phyloP scores from a whole-genome alignment of 2,113 vertebrate species.

The Taxidea taxus region DNA sequence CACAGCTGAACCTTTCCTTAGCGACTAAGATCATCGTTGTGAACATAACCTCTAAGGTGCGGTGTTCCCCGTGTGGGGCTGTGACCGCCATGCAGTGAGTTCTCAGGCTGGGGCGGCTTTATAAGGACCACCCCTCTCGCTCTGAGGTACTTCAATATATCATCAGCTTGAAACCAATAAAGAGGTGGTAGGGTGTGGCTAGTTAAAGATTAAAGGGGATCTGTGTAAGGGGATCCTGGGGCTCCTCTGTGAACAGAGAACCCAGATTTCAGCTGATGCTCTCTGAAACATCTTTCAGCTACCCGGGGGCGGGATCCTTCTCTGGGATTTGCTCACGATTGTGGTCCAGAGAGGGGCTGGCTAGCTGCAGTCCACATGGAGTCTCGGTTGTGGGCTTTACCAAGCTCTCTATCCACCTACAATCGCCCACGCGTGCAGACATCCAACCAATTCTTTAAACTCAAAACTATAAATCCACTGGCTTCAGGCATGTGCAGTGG shows the following conservation, averaged over 20 bases:
- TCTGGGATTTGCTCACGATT: background rate
- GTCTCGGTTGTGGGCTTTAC: background rate
- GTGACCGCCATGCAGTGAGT: rapidly evolving
- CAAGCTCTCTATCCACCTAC: background rate
- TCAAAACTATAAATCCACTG: background rate
- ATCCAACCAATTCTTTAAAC: background rate
- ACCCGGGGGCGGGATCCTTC: background rate
- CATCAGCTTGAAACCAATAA: background rate
- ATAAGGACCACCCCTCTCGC: background rate
- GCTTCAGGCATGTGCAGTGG: background rate
- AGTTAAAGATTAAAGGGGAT: background rate
- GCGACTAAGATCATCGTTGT: background rate
- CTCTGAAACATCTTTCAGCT: background rate
- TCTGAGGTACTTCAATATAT: background rate
- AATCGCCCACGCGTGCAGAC: rapidly evolving
- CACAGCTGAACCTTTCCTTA: background rate
- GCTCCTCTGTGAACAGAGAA: background rate
- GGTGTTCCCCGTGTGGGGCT: rapidly evolving
- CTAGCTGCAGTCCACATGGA: no score
- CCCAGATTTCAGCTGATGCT: background rate
- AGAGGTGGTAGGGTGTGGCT: background rate
- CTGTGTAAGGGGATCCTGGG: background rate
- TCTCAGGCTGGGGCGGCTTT: background rate
- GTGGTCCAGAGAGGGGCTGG: background rate
- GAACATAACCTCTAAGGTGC: rapidly evolving